Evolutionary conservation across 2,888 invertebrate species (phyloP), one percentile per base, ranked within the genome.

Genomic region (Seira sanloemensis): DNA sequence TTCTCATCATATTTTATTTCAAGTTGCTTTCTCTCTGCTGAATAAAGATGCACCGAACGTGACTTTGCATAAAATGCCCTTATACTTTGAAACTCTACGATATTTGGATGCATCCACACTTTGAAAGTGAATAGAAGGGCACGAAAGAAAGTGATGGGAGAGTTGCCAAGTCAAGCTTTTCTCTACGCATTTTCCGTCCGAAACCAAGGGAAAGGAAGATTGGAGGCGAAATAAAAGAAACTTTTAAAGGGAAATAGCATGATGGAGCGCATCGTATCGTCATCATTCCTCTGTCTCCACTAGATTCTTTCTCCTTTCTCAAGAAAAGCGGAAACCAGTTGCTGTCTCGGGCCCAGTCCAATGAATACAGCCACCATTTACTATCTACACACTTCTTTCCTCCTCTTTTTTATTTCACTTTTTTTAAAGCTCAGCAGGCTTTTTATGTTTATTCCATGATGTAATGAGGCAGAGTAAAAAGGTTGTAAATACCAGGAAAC

Each of bases 311-410:
- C n/a, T n/a, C n/a, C n/a, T n/a, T n/a, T n/a, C n/a, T n/a, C 25
- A 18, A 25, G 18, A 37, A 37, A 18, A 71, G 71, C 71, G 71
- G 71, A 71, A 71, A 71, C 71, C 71, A 71, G 71, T 71, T 71
- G 71, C 71, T 71, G 71, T 23, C 37, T 37, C 37, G 37, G 5
- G 37, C 37, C 12, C 37, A n/a, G 37, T 37, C 12, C 37, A 37
- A 37, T 37, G 37, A 37, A 37, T 37, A 37, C 4, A 12, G 37
- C 37, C 12, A 37, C 37, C 37, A 37, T 37, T 37, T 12, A 37
- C 37, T 37, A 37, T 37, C 37, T 37, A 37, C 37, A 37, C 37
- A 37, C 37, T 37, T 37, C 37, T 37, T 37, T 37, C 12, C 37
- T 37, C 37, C 12, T 37, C 12, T 37, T 37, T 37, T 37, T 37